Base-by-base conservation (phyloP, 2,113 vertebrate genomes). In the Microcebus murinus region DNA sequence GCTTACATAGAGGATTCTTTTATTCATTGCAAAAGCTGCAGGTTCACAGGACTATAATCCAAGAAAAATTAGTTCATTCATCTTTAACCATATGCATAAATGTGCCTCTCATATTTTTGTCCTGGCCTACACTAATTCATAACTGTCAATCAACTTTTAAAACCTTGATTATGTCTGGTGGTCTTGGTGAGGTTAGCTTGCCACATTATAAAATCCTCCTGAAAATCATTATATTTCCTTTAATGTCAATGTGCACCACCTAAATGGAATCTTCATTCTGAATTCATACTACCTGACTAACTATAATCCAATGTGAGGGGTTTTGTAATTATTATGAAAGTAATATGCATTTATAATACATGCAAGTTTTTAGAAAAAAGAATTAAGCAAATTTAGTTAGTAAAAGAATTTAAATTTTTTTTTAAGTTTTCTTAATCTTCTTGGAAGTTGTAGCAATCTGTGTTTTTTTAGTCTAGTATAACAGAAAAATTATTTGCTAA, bases 21-120 rank as follows among this genome's bases (percentile, higher is more conserved):
- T 93, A 96, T 97, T 97, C 95, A 57, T 82, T 68, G 27, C 23
- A 21, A 96, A 97, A 96, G 34, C 96, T 85, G 36, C 92, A 91
- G 88, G 82, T 96, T 96, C 73, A n/a, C 74, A 39, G 63, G 65
- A 50, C 76, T 95, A 82, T 97, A 97, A 96, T 96, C 93, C 95
- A 96, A 90, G 96, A 97, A 98, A 98, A 98, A 97, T 87, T 95
- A 96, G 95, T 83, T 97, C 96, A 97, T 97, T 97, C 96, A 97
- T 96, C 89, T 97, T 97, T 90, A 97, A 61, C 80, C 61, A 70
- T 90, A 93, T 48, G 20, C 81, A 94, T 91, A 85, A 71, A 85
- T 88, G 42, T 74, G 67, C 18, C 31, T 85, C 90, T 97, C 76
- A 87, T 98, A 97, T 95, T 96, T 95, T 97, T 96, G 65, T 74